Conservation (phyloP, 2,888 invertebrate species). For the Brenthis ino region DNA sequence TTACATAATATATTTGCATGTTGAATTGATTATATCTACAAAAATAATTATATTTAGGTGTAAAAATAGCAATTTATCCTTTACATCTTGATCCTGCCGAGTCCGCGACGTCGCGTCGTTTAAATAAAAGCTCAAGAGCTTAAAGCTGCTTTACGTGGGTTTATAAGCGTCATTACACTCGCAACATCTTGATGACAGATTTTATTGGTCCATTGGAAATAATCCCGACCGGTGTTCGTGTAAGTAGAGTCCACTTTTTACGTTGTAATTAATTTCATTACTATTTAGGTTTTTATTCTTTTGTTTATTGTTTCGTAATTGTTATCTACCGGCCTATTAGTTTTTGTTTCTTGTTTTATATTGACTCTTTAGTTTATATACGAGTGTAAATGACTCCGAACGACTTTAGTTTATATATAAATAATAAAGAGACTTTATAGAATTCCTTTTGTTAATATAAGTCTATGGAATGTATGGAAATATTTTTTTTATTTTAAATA, state of each 20-base stretch:
- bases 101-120: not conserved
- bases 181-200: conserved; percentile 30
- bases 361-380: no score
- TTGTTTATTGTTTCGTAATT: not conserved
- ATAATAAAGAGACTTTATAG: no score
- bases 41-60: no score
- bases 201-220: conserved; percentile 23
- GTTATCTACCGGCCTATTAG: not conserved
- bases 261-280: conserved; percentile 4
- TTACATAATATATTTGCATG: no score
- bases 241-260: not conserved
- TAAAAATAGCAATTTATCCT: conserved; percentile 7
- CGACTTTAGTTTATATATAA: no score
- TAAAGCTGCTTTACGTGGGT: conserved; percentile 11
- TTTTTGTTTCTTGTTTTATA: no score
- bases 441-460: no score
- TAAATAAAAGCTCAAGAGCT: not conserved
- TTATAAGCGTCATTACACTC: conserved; percentile 24
- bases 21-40: no score
- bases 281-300: conserved; percentile 7
- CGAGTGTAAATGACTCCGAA: no score
- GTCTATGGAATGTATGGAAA: no score
- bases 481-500: no score
- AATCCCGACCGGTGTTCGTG: conserved; percentile 12
- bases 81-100: not conserved